These are phyloP conservation scores for Phthorimaea operculella DNA, from an alignment of 1,140 invertebrate species.

Conservation along the genomic window DNA sequence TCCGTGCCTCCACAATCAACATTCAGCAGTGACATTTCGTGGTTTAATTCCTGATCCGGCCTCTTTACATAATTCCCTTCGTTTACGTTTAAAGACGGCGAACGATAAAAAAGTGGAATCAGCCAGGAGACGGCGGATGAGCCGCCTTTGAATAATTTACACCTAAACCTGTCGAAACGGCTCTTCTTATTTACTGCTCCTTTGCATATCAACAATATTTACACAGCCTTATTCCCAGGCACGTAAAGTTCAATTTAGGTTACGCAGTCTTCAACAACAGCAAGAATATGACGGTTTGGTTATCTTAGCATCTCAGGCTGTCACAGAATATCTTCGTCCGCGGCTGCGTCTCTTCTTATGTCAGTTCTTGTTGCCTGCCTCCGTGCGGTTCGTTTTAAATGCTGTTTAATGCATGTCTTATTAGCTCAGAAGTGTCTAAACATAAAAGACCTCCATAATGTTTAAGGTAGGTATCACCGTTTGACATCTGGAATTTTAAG, in stretches of 20 bases:
- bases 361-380: conserved; percentile 37
- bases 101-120: conserved; percentile 42
- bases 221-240: too few relatives aligned
- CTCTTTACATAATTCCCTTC: conserved; percentile 38
- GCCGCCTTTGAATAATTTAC: conserved; percentile 54
- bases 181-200: conserved; percentile 4
- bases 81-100: conserved; percentile 37
- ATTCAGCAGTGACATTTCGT: conserved; percentile 28
- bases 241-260: too few relatives aligned
- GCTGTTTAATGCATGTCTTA: conserved; percentile 34
- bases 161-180: conserved; percentile 42
- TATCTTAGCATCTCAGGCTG: conserved; percentile 33
- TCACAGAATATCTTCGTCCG: conserved; percentile 32
- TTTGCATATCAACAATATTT: too few relatives aligned
- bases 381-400: conserved; percentile 29
- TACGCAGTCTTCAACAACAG: too few relatives aligned
- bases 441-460: too few relatives aligned
- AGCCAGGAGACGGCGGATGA: conserved; percentile 37
- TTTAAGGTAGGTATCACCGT: too few relatives aligned
- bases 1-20: conserved; percentile 18
- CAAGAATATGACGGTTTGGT: not conserved
- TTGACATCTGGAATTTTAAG: too few relatives aligned
- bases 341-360: conserved; percentile 27
- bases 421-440: conserved; percentile 21
- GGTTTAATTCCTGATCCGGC: conserved; percentile 33